Percentiles rank a stretch among this genome's conserved stretches.
These are phyloP conservation scores for Eurypyga helias DNA, from an alignment of 2,113 vertebrate genomes.

Conservation along the genomic window DNA sequence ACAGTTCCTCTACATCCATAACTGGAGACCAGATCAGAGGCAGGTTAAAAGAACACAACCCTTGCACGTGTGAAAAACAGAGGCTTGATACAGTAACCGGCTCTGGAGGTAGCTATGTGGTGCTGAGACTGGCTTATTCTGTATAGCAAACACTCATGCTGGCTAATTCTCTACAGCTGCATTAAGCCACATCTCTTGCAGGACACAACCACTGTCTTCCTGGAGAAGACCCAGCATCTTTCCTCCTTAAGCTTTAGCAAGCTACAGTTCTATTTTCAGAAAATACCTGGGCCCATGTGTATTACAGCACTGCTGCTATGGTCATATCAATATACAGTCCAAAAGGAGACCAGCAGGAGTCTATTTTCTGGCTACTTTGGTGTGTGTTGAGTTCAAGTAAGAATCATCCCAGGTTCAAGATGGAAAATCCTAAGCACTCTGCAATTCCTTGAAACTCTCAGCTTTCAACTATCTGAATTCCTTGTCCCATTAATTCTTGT, in stretches of 20 bases:
- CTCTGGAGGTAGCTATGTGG: neutral
- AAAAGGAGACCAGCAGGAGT: neutral
- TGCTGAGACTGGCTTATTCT: neutral
- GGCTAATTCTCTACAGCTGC: neutral
- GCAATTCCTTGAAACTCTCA: neutral
- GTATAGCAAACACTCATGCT: neutral
- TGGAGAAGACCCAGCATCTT: neutral
- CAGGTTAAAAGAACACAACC: neutral
- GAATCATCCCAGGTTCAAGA: neutral
- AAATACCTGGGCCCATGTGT: neutral
- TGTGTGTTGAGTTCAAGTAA: neutral
- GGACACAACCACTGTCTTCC: neutral
- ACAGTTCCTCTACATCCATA: neutral
- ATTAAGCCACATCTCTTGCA: neutral
- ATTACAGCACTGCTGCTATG: neutral
- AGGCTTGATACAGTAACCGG: neutral
- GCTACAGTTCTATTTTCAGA: neutral
- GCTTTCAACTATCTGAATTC: neutral
- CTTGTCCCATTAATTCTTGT: neutral
- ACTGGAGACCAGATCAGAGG: neutral
- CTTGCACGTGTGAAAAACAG: neutral
- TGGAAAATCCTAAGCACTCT: neutral
- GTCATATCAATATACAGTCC: neutral
- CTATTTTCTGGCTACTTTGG: neutral
- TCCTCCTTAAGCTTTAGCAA: neutral